Percentiles rank a stretch among this genome's conserved stretches.
Conservation (phyloP, 2,113 vertebrate species). For the Rutilus rutilus region DNA sequence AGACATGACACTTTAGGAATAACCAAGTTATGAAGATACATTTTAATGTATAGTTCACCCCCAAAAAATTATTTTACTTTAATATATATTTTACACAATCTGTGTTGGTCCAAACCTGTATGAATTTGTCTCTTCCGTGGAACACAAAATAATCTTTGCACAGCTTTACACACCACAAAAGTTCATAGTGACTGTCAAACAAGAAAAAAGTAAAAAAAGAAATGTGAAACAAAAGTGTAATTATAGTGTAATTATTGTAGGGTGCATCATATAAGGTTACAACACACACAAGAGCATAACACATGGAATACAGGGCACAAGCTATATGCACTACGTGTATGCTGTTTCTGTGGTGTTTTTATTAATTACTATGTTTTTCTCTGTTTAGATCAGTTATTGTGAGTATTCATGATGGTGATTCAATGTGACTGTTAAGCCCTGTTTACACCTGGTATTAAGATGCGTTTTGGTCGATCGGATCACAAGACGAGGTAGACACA, state of each 20-base stretch:
- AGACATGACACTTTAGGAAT: slow-evolving; percentile 18
- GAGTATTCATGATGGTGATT: neutral
- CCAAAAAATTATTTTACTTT: neutral
- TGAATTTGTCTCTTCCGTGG: neutral
- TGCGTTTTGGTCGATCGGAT: too few relatives aligned
- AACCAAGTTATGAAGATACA: neutral
- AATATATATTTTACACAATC: neutral
- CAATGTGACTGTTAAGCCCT: neutral
- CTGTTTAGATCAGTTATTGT: too few relatives aligned
- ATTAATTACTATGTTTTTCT: too few relatives aligned
- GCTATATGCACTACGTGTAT: too few relatives aligned
- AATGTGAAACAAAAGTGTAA: neutral
- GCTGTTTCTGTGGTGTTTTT: too few relatives aligned
- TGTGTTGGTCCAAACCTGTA: neutral
- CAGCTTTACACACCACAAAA: neutral
- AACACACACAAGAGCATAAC: neutral
- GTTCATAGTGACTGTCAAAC: neutral
- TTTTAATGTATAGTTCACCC: neutral
- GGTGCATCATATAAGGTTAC: neutral
- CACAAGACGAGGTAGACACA: too few relatives aligned
- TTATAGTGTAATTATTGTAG: neutral
- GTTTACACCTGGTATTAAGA: too few relatives aligned
- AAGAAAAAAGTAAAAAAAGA: too few relatives aligned
- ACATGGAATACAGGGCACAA: neutral
- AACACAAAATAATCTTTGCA: neutral